Percentiles rank a stretch among this genome's conserved stretches.
Conservation (phyloP, 1,140 invertebrate species). For the Apocrypta bakeri region DNA sequence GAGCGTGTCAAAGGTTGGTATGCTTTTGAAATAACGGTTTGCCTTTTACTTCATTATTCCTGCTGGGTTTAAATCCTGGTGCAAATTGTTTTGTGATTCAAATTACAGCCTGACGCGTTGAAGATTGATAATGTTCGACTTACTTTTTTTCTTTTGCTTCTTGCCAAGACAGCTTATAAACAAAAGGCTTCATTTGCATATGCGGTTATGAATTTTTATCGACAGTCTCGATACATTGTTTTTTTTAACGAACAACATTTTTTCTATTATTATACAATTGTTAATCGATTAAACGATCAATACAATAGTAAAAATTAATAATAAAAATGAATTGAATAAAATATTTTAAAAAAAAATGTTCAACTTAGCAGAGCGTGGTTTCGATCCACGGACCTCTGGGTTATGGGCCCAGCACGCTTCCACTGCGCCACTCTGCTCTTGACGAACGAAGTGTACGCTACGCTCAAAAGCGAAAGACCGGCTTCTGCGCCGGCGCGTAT, state of each 20-base stretch:
- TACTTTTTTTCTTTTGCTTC: too few relatives aligned
- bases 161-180: too few relatives aligned
- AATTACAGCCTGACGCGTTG: background rate
- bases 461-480: background rate
- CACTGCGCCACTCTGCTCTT: conserved; percentile 95
- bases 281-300: background rate
- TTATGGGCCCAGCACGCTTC: conserved; percentile 99
- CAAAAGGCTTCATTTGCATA: too few relatives aligned
- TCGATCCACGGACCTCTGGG: conserved; percentile 97
- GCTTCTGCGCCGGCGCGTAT: conserved; percentile 34
- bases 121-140: too few relatives aligned
- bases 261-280: too few relatives aligned
- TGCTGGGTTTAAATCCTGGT: background rate
- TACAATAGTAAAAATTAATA: background rate
- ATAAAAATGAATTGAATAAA: background rate
- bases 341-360: conserved; percentile 51
- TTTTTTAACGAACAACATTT: too few relatives aligned
- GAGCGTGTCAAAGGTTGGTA: conserved; percentile 1
- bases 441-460: conserved; percentile 86
- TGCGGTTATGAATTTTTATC: too few relatives aligned
- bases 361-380: conserved; percentile 91
- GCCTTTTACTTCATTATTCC: background rate
- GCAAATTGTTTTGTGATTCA: background rate
- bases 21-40: background rate
- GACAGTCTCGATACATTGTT: too few relatives aligned